Evolutionary conservation across 2,797 vertebrate species (phyloP).

Genomic region (Dryobates pubescens): DNA sequence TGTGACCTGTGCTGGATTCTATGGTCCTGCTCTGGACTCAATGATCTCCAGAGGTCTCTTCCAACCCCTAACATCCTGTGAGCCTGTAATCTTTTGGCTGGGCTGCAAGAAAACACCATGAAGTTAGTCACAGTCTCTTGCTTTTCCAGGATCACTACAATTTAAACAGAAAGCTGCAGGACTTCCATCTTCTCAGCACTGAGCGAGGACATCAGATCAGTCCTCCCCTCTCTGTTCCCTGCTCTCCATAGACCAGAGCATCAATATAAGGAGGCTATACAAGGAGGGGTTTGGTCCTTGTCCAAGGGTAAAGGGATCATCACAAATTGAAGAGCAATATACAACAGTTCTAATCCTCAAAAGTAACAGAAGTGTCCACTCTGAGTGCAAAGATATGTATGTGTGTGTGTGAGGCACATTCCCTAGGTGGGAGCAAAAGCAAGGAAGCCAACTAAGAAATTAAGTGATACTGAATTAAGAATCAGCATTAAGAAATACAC

Average conservation of each 20-base stretch:
- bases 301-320: not conserved
- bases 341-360: not conserved
- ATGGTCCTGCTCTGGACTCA: no score
- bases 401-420: not conserved
- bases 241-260: not conserved
- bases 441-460: not conserved
- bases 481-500: not conserved
- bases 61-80: no score
- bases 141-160: not conserved
- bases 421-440: not conserved
- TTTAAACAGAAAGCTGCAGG: not conserved
- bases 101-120: not conserved
- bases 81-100: not conserved
- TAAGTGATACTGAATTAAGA: not conserved
- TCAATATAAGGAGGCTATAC: not conserved
- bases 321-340: not conserved
- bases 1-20: no score
- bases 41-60: no score
- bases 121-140: not conserved
- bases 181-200: not conserved
- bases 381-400: not conserved
- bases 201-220: not conserved
- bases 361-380: not conserved
- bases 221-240: not conserved
- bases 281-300: not conserved